Conservation (phyloP, 2,797 vertebrate genomes). For the Mycteria americana region DNA sequence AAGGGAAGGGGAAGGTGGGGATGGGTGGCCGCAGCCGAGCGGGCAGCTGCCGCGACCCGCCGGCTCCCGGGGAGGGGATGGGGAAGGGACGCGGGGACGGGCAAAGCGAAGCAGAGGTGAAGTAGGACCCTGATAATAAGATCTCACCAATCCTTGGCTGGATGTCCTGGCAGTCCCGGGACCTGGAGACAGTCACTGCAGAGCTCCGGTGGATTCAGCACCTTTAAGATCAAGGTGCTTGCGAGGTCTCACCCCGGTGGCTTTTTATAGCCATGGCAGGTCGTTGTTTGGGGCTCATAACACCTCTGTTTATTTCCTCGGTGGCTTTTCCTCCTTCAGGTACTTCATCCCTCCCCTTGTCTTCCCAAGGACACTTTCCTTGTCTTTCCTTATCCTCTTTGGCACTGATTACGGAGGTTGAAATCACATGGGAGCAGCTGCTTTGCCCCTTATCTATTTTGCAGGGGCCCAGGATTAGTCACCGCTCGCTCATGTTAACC, state of each 20-base stretch:
- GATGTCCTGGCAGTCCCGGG: background rate
- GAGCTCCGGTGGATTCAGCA: background rate
- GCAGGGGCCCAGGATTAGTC: background rate
- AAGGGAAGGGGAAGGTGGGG: background rate
- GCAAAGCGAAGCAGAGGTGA: fast-evolving
- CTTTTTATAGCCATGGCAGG: constrained; percentile 35
- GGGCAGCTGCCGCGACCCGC: fast-evolving
- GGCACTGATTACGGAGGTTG: background rate
- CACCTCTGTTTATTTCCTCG: constrained; percentile 15
- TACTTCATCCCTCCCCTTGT: background rate
- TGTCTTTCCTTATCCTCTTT: constrained; percentile 14
- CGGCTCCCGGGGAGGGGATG: background rate
- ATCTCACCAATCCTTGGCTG: constrained; percentile 62
- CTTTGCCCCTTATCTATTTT: background rate
- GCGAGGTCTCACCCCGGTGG: fast-evolving
- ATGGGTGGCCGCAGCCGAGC: fast-evolving
- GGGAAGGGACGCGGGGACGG: background rate
- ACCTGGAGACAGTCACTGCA: background rate
- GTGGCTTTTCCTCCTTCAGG: background rate
- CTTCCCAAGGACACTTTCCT: constrained; percentile 41
- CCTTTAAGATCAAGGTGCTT: background rate
- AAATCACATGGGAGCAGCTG: background rate
- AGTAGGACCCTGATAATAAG: background rate
- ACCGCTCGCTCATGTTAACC: fast-evolving
- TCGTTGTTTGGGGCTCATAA: background rate